These are phyloP conservation scores for Oscheius onirici DNA, from an alignment of 2,888 invertebrate species.

Conservation along the genomic window DNA sequence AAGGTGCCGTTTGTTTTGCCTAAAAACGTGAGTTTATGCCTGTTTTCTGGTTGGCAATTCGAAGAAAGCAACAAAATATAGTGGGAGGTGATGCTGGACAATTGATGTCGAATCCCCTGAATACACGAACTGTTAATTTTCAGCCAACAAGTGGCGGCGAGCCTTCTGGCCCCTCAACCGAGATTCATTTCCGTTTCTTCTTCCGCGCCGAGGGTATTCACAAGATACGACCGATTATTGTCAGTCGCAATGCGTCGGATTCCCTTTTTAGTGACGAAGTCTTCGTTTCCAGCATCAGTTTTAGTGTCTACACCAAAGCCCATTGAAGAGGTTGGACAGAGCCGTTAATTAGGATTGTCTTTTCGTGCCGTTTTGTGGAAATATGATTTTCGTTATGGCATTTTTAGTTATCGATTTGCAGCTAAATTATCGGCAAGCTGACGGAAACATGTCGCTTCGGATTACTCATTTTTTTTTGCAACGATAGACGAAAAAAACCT, in stretches of 20 bases:
- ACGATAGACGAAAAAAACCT: no score
- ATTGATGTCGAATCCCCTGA: no score
- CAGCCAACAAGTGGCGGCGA: conserved; percentile 6
- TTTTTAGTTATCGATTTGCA: no score
- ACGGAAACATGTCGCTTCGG: no score
- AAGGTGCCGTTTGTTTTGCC: conserved; percentile 58
- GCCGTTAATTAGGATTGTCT: no score
- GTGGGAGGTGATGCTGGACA: no score
- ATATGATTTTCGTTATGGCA: no score
- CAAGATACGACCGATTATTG: conserved; percentile 53
- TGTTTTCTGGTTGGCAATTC: background rate
- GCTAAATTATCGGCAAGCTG: no score
- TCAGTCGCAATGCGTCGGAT: conserved; percentile 42
- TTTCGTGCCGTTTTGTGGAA: no score
- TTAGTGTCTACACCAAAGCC: conserved; percentile 40
- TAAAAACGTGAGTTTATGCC: conserved; percentile 36
- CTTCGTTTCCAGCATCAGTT: conserved; percentile 52
- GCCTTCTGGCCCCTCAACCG: conserved; percentile 31
- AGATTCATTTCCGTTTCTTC: conserved; percentile 55
- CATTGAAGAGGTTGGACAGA: background rate
- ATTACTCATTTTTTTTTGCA: no score
- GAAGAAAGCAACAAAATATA: background rate
- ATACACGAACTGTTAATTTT: no score
- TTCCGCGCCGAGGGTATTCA: conserved; percentile 67
- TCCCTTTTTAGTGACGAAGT: conserved; percentile 48